Base-by-base conservation (phyloP, 2,113 vertebrate species). In the Pachyramphus minor region DNA sequence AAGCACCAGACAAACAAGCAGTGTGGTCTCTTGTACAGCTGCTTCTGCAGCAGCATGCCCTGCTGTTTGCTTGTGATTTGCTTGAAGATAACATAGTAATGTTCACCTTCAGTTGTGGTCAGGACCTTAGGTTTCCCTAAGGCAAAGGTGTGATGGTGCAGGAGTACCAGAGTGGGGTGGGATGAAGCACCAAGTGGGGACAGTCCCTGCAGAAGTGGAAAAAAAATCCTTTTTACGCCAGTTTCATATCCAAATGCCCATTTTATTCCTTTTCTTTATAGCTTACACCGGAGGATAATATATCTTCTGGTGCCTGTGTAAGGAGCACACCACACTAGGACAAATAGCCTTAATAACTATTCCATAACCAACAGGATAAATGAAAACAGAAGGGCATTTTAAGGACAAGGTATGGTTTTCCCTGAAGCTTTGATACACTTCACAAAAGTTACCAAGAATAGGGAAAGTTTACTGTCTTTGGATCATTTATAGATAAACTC, bases 341-440 rank as follows among this genome's bases (percentile, higher is more conserved):
- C 15, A 81, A 94, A 78, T n/a, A 64, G 31, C 13, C 55, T 77
- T 62, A 62, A 80, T 86, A 88, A 58, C 20, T 86, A 58, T 73
- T 83, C 88, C 4, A 7, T 74, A 82, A 71, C 82, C 55, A 93
- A 44, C 6, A 37, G 31, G 12, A 85, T 33, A 93, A 87, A 90
- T 0, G 27, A 90, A 93, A 91, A 64, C 11, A 90, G 67, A 85
- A 83, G 20, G 52, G 47, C 27, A 47, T 52, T 91, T 87, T 92
- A 75, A 95, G 91, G 94, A 92, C 93, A 95, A 77, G 30, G 56
- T 56, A 67, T 5, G 7, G 11, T 63, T 86, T 90, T 82, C 45
- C 41, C 25, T 56, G 56, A 93, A 84, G 73, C 55, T 77, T 85
- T 84, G 39, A 84, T 86, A 88, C 1, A 0, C 62, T 92, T 75